These are phyloP conservation scores for Dasysyrphus tricinctus DNA, from an alignment of 2,888 invertebrate species.

Conservation along the genomic window DNA sequence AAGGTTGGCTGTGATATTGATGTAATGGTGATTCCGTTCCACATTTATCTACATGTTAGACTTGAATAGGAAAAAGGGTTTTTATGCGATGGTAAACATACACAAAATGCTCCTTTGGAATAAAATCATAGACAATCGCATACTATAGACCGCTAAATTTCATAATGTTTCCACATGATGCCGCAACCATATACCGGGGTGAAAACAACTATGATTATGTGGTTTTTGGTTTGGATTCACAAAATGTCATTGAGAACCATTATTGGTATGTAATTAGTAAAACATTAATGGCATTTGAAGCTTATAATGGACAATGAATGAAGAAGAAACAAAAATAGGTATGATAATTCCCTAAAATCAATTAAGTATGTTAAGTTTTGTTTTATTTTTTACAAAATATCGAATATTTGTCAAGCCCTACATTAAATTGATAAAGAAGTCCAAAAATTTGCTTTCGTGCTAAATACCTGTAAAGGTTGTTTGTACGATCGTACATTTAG, in stretches of 20 bases:
- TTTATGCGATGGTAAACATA: neutral
- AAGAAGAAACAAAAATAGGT: neutral
- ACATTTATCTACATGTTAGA: slow-evolving; percentile 1
- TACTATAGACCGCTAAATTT: slow-evolving; percentile 54
- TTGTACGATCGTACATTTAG: too few relatives aligned
- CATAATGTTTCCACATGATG: slow-evolving; percentile 54
- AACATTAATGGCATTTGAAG: slow-evolving; percentile 11
- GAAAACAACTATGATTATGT: slow-evolving; percentile 47
- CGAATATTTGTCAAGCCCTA: too few relatives aligned
- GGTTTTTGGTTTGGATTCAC: slow-evolving; percentile 34
- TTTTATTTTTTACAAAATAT: too few relatives aligned
- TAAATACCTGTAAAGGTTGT: too few relatives aligned
- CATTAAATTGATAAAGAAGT: too few relatives aligned
- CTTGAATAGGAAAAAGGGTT: slow-evolving; percentile 28
- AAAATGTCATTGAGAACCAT: slow-evolving; percentile 26
- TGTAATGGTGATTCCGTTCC: neutral
- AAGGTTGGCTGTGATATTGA: neutral
- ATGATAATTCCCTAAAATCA: too few relatives aligned
- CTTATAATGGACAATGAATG: neutral
- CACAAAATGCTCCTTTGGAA: neutral
- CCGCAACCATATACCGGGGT: slow-evolving; percentile 6
- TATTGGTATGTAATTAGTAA: slow-evolving; percentile 46
- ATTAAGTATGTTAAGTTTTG: too few relatives aligned
- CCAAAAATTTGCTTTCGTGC: too few relatives aligned
- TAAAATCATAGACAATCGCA: neutral